Conservation (phyloP, 53 echinoderm and acorn worm species). For the Actinopyga echinites region DNA sequence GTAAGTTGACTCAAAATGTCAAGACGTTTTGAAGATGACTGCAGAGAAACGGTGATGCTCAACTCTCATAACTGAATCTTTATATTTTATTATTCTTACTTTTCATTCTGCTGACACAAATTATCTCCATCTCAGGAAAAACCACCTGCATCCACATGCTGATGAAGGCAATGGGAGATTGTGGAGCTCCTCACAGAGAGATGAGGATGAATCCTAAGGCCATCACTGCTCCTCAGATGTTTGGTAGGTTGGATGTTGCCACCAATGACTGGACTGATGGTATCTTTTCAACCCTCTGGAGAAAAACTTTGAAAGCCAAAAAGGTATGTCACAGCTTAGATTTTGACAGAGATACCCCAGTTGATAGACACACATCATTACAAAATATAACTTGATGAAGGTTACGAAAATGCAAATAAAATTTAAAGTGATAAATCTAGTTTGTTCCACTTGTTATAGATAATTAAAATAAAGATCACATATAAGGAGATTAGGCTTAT, state of each 20-base stretch:
- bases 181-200: slow-evolving; percentile 87
- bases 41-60: no score
- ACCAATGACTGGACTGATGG: slow-evolving; percentile 99
- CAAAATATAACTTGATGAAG: no score
- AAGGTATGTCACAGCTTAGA: slow-evolving; percentile 63
- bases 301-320: slow-evolving; percentile 96
- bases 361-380: no score
- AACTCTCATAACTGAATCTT: neutral
- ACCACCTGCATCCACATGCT: slow-evolving; percentile 87
- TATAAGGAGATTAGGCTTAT: no score
- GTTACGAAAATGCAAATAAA: no score
- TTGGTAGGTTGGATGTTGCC: slow-evolving; percentile 95
- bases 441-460: no score
- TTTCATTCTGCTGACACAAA: no score
- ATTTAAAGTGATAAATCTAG: no score
- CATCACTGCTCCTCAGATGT: slow-evolving; percentile 99
- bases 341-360: no score
- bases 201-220: slow-evolving; percentile 99
- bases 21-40: no score
- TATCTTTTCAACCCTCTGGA: slow-evolving; percentile 98
- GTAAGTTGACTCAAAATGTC: no score
- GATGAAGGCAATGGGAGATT: slow-evolving; percentile 96
- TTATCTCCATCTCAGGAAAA: slow-evolving; percentile 57
- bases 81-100: neutral
- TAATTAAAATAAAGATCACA: no score